A percentile compares a stretch with the other conserved stretches of the same genome.
These are phyloP conservation scores for Operophtera brumata DNA, from an alignment of 2,888 invertebrate species.

Conservation along the genomic window DNA sequence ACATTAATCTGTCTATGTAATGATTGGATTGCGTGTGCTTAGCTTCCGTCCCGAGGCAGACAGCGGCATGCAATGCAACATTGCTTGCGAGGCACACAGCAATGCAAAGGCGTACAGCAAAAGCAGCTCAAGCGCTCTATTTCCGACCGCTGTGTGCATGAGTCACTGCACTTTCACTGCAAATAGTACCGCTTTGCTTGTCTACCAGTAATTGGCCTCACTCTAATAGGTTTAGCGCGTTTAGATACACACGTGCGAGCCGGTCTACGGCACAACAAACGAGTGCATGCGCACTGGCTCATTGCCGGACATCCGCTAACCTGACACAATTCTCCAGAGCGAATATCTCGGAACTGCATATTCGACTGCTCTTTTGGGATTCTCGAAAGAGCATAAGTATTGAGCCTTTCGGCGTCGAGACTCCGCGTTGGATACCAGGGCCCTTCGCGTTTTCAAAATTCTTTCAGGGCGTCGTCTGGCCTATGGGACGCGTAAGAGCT, in stretches of 20 bases:
- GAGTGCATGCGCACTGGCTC: conserved; percentile 30
- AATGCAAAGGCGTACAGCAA: conserved; percentile 14
- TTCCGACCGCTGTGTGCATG: conserved; percentile 55
- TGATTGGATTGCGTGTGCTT: conserved; percentile 6
- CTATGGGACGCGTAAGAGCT: too few species aligned
- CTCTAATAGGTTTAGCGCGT: conserved; percentile 45
- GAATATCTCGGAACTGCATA: conserved; percentile 24
- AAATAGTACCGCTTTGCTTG: conserved; percentile 55
- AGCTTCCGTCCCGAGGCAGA: background rate
- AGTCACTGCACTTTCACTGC: conserved; percentile 74
- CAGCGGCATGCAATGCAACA: background rate
- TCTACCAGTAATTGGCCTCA: conserved; percentile 57
- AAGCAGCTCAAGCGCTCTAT: conserved; percentile 50
- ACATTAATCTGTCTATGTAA: too few species aligned
- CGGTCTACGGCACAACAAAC: conserved; percentile 22
- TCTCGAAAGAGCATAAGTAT: too few species aligned
- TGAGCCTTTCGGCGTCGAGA: too few species aligned
- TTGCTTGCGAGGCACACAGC: conserved; percentile 9
- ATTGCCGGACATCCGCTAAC: conserved; percentile 37
- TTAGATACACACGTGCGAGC: conserved; percentile 21
- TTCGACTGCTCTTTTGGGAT: background rate
- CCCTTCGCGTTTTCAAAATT: too few species aligned
- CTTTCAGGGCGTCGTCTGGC: too few species aligned
- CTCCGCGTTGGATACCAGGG: too few species aligned
- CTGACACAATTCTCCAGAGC: conserved; percentile 32